These are phyloP conservation scores for Nicator chloris DNA, from an alignment of 2,113 vertebrate species.

Conservation along the genomic window DNA sequence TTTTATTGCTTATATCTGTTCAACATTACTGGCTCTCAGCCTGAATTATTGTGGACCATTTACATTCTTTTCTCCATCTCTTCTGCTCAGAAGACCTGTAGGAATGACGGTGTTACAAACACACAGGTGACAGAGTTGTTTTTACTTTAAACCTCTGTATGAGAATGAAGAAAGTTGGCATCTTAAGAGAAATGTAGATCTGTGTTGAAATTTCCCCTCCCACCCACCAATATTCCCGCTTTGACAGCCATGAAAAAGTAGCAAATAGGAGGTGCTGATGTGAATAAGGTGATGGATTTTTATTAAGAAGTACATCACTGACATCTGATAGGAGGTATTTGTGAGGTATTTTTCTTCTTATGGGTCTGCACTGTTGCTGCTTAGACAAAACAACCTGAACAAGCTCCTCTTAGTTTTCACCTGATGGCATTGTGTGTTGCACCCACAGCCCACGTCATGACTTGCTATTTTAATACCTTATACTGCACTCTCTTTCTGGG, in stretches of 20 bases:
- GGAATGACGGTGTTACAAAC: neutral
- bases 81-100: neutral
- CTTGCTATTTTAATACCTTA: neutral
- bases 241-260: neutral
- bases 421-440: neutral
- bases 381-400: neutral
- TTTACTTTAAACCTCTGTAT: neutral
- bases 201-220: neutral
- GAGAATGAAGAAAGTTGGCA: neutral
- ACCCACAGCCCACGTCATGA: neutral
- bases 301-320: neutral
- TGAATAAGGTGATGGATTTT: neutral
- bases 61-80: neutral
- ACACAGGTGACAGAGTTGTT: neutral
- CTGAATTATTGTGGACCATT: neutral
- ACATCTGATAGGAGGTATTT: neutral
- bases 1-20: conserved; percentile 29
- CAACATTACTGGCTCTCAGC: neutral
- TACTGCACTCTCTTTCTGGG: fast-evolving
- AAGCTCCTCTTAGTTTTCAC: neutral
- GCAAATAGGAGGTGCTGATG: neutral
- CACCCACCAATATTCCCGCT: neutral
- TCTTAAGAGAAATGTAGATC: neutral
- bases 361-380: neutral
- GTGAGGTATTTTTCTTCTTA: neutral